Conservation (phyloP, 1,140 invertebrate genomes). For the Drosophila sp. region DNA sequence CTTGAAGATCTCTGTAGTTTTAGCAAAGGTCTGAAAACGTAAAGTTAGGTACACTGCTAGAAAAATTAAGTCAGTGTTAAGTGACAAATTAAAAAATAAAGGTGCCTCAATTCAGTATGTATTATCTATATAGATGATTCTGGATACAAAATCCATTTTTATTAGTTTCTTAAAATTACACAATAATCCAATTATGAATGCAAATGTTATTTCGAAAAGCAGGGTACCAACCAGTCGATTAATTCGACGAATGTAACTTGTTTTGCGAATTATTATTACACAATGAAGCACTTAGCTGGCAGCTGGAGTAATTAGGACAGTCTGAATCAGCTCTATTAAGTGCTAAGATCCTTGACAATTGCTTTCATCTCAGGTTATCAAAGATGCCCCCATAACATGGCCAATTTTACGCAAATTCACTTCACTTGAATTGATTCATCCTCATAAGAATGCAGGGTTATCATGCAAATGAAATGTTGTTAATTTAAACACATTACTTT, state of each 20-base stretch:
- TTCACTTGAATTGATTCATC: conserved; percentile 18
- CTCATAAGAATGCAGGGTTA: not conserved
- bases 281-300: conserved; percentile 50
- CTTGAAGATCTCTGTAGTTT: too few species aligned
- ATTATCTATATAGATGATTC: too few species aligned
- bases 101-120: too few species aligned
- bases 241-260: not conserved
- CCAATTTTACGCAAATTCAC: conserved; percentile 7
- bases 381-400: conserved; percentile 15
- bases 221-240: not conserved
- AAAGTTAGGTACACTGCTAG: too few species aligned
- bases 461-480: conserved; percentile 31
- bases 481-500: conserved; percentile 12
- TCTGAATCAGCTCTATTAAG: conserved; percentile 47
- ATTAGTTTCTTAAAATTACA: too few species aligned
- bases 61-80: too few species aligned
- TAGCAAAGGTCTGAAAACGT: too few species aligned
- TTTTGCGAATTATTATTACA: conserved; percentile 8
- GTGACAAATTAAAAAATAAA: too few species aligned
- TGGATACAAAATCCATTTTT: too few species aligned
- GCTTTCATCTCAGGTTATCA: conserved; percentile 32
- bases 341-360: conserved; percentile 44
- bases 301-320: conserved; percentile 57
- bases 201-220: too few species aligned
- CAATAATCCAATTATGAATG: too few species aligned